A percentile compares a stretch with the other conserved stretches of the same genome.
Conservation (phyloP, 2,113 vertebrate genomes). For the Podarcis muralis region DNA sequence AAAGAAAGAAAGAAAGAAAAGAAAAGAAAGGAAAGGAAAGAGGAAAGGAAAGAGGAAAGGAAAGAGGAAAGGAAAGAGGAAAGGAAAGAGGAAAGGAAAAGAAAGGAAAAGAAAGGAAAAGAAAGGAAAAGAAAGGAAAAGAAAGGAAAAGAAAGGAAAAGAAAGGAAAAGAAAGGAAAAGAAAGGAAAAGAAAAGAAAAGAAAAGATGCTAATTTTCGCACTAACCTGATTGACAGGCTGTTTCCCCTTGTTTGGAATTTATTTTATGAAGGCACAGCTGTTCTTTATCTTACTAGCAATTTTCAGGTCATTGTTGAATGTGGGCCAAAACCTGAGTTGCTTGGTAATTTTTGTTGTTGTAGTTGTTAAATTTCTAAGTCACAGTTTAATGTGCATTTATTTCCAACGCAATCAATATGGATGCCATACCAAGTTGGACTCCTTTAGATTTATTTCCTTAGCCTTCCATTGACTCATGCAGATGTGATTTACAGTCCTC, state of each 20-base stretch:
- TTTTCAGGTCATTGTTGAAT: slow-evolving; percentile 22
- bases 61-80: too few relatives aligned
- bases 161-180: fast-evolving
- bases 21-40: too few relatives aligned
- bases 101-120: too few relatives aligned
- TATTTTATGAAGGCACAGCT: slow-evolving; percentile 51
- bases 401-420: neutral
- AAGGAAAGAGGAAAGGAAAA: too few relatives aligned
- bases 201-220: slow-evolving; percentile 58
- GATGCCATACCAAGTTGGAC: neutral
- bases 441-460: slow-evolving; percentile 2
- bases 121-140: neutral
- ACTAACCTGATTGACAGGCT: slow-evolving; percentile 52
- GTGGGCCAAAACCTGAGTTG: slow-evolving; percentile 27
- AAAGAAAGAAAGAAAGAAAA: too few relatives aligned
- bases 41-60: too few relatives aligned
- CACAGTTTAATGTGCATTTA: neutral
- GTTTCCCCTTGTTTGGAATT: slow-evolving; percentile 55
- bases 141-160: too few relatives aligned
- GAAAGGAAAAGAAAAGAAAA: neutral
- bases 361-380: neutral
- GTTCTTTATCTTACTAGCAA: slow-evolving; percentile 57
- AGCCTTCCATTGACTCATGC: neutral
- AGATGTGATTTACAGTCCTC: neutral
- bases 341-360: neutral